These are phyloP conservation scores for Trilocha varians DNA, from an alignment of 2,888 invertebrate genomes.

Conservation along the genomic window DNA sequence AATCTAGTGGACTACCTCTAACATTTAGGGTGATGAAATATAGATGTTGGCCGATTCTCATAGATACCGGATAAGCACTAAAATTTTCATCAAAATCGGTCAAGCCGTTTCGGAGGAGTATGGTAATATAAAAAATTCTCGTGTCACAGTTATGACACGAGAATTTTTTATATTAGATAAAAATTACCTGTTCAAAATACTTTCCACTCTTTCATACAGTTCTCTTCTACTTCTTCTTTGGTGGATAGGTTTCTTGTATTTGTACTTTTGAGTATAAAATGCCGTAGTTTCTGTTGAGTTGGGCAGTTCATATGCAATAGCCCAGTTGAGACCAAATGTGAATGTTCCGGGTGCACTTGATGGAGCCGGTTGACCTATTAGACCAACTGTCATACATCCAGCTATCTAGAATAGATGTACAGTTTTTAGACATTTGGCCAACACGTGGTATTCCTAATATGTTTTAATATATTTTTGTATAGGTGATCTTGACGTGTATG, in stretches of 20 bases:
- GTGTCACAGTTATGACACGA: no score
- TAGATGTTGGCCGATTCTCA: conserved; percentile 6
- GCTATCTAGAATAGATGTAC: conserved; percentile 58
- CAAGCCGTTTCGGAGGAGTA: no score
- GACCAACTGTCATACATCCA: conserved; percentile 74
- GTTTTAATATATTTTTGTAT: no score
- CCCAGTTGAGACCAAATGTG: conserved; percentile 80
- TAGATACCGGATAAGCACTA: no score
- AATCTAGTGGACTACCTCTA: no score
- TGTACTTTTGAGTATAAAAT: conserved; percentile 35
- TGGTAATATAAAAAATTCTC: no score
- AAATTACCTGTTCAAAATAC: conserved; percentile 79
- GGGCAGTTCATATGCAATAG: conserved; percentile 77
- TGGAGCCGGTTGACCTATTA: conserved; percentile 70
- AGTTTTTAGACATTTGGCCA: no score
- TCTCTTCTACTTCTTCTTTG: conserved; percentile 77
- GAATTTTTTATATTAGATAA: no score
- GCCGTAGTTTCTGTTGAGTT: conserved; percentile 63
- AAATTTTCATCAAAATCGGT: no score
- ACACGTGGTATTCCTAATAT: no score
- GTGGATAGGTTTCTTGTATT: conserved; percentile 47
- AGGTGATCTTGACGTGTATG: no score
- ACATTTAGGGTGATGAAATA: no score
- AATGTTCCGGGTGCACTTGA: conserved; percentile 65
- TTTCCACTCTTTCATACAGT: conserved; percentile 78